phyloP scores from a whole-genome alignment of 2,797 vertebrate genomes.

The Sebastolobus altivelis region DNA sequence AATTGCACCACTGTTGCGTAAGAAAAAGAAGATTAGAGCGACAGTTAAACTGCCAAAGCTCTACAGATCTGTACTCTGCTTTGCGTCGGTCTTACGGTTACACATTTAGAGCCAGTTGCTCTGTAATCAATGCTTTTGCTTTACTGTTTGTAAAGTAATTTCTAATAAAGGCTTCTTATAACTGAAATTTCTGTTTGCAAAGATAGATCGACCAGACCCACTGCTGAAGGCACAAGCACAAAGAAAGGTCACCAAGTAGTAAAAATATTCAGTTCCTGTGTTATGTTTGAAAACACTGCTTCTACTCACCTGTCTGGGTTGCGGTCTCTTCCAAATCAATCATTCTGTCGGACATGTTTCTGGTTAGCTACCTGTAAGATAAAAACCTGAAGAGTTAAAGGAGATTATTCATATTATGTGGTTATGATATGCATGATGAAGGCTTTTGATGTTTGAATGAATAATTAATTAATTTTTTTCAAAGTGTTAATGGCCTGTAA shows the following conservation, averaged over 20 bases:
- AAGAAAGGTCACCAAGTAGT: neutral
- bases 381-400: conserved; percentile 2
- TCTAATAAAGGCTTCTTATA: neutral
- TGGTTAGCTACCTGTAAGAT: conserved; percentile 49
- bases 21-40: conserved; percentile 73
- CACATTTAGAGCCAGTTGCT: neutral
- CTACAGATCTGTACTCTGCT: conserved; percentile 9
- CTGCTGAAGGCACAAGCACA: neutral
- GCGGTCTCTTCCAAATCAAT: conserved; percentile 88
- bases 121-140: neutral
- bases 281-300: neutral
- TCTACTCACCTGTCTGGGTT: conserved; percentile 92
- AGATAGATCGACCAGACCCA: neutral
- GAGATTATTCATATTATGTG: neutral
- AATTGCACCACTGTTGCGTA: conserved; percentile 58
- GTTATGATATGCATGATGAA: neutral
- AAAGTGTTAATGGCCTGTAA: neutral
- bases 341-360: conserved; percentile 80
- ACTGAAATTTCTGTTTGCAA: neutral
- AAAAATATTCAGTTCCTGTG: neutral
- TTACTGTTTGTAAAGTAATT: neutral
- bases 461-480: neutral
- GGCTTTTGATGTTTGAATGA: neutral
- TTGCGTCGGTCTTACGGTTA: conserved; percentile 6
- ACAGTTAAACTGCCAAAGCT: conserved; percentile 44